Evolutionary conservation across 2,797 vertebrate genomes (phyloP).

Genomic region (Cuculus canorus): DNA sequence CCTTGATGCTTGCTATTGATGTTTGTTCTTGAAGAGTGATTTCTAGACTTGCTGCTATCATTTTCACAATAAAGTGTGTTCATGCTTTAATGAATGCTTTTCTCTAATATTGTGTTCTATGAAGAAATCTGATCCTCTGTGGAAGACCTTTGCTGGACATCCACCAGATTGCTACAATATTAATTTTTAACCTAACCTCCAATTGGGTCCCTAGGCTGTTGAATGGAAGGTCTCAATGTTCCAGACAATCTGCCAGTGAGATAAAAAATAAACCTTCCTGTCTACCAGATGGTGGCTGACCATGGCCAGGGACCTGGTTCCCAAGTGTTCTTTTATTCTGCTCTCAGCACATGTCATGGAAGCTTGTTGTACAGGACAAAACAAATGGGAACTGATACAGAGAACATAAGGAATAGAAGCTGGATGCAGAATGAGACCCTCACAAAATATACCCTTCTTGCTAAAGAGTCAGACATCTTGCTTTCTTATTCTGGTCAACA

Average conservation of each 20-base stretch:
- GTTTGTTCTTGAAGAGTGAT: neutral
- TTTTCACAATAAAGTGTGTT: neutral
- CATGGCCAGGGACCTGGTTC: neutral
- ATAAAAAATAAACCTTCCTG: neutral
- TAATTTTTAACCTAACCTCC: constrained; percentile 15
- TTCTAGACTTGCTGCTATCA: neutral
- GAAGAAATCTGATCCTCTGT: neutral
- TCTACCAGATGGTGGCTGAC: neutral
- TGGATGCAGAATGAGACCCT: neutral
- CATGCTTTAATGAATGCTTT: neutral
- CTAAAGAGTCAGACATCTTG: neutral
- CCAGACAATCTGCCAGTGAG: neutral
- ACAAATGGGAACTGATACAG: neutral
- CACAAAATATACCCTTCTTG: neutral
- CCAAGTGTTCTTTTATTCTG: neutral
- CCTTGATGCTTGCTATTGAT: neutral
- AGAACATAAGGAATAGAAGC: neutral
- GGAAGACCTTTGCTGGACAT: neutral
- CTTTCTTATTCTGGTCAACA: neutral
- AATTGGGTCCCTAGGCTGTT: neutral
- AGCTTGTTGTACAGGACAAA: neutral
- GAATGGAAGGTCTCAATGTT: neutral
- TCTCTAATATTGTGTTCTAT: neutral
- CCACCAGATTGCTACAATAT: constrained; percentile 4
- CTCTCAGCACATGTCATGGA: neutral